phyloP scores from a whole-genome alignment of 2,888 invertebrate species.

The Thyatira batis region DNA sequence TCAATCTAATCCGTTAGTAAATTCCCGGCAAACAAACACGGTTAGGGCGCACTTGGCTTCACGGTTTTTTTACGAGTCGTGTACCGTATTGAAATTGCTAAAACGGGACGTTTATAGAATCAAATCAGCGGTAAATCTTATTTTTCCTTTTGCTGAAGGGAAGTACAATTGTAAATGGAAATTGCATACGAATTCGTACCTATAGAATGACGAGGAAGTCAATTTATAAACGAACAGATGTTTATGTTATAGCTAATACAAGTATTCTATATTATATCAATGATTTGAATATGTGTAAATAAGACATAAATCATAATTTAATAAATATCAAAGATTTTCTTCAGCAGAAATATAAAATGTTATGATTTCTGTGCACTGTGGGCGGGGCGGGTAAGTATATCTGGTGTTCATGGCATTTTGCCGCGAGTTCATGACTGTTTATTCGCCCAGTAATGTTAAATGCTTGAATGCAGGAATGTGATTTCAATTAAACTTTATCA shows the following conservation, averaged over 20 bases:
- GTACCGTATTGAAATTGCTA: not conserved
- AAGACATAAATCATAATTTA: too few species aligned
- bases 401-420: constrained; percentile 11
- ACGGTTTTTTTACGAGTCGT: not conserved
- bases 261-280: too few species aligned
- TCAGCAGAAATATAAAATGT: too few species aligned
- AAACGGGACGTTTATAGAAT: not conserved
- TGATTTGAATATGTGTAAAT: too few species aligned
- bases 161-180: not conserved
- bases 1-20: constrained; percentile 45
- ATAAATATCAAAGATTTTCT: too few species aligned
- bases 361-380: not conserved
- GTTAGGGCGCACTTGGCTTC: constrained; percentile 11
- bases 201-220: not conserved
- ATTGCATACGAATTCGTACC: not conserved
- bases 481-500: constrained; percentile 29
- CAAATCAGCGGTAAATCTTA: not conserved
- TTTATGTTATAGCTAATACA: too few species aligned
- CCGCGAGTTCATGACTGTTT: constrained; percentile 12
- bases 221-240: not conserved
- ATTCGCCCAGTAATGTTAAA: constrained; percentile 21
- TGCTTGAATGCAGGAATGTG: constrained; percentile 26
- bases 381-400: constrained; percentile 6
- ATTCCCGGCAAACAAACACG: constrained; percentile 33
- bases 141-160: not conserved